phyloP scores from a whole-genome alignment of 2,797 vertebrate species.

The Anas flavirostris region DNA sequence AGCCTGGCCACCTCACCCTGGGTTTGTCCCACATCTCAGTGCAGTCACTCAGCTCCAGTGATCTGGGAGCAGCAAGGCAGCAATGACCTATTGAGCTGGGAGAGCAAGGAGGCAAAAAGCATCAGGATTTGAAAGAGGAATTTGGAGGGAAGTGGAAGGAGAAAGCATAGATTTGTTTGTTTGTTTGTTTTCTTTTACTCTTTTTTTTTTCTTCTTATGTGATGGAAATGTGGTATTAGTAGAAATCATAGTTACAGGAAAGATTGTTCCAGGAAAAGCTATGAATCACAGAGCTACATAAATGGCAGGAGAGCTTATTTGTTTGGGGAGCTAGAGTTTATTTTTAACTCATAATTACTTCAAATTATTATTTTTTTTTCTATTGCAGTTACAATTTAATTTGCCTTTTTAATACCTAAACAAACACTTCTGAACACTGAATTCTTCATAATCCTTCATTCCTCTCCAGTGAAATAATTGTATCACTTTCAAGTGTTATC shows the following conservation, averaged over 20 bases:
- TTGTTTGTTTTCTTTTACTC: too few relatives aligned
- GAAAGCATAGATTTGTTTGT: not conserved
- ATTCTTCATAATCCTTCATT: slow-evolving; percentile 37
- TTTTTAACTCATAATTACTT: slow-evolving; percentile 33
- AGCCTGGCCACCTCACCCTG: not conserved
- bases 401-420: slow-evolving; percentile 11
- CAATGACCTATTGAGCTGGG: rapidly evolving
- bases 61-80: not conserved
- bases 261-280: not conserved
- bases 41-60: not conserved
- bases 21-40: not conserved
- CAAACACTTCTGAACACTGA: not conserved
- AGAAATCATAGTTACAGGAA: not conserved
- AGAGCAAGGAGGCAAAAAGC: not conserved
- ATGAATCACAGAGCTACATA: not conserved
- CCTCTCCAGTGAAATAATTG: slow-evolving; percentile 10
- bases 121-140: not conserved
- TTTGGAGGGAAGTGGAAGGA: rapidly evolving
- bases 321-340: not conserved
- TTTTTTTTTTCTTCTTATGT: not conserved
- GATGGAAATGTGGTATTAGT: not conserved
- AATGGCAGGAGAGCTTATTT: not conserved
- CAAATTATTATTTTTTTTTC: not conserved
- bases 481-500: not conserved
- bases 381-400: slow-evolving; percentile 2